Base-by-base conservation (phyloP, 2,888 invertebrate species). In the Cenopis cana region DNA sequence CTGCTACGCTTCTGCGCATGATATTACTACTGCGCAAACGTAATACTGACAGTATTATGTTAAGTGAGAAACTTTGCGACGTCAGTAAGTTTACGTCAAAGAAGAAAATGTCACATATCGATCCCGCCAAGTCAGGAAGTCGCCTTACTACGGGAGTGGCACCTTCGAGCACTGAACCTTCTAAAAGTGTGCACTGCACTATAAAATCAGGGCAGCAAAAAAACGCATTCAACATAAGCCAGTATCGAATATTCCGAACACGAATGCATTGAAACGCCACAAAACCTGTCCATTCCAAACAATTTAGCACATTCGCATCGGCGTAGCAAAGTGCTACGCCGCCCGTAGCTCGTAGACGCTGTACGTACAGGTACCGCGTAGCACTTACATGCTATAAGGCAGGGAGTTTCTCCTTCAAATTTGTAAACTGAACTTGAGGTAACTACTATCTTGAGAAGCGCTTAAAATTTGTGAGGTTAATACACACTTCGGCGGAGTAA, bases 301-400 rank as follows among this genome's bases (percentile, higher is more conserved):
- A 67, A 71, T 67, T 71, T 71, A 67, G 38, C 71, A 61, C 71
- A 38, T 55, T 57, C 69, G 55, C 64, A 33, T 49, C 67, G 18
- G n/a, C 61, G 71, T 67, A 61, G 70, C 55, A 71, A 66, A 66
- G 70, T 71, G 70, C 70, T 71, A 67, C 71, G 71, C 64, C 52
- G 38, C 38, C 64, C 64, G 52, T 64, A 57, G 68, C 68, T 50
- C 70, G 70, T 70, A 70, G 66, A 64, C 62, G 29, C 41, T 52
- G 1, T 57, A 50, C 50, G 1, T 57, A 50, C 38, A 65, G 29
- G 3, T 57, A 50, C 38, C 59, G 38, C 62, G 66, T 60, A 71
- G 71, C 71, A 71, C 71, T 71, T 66, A 56, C 60, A 66, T 49
- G 71, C 71, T 61, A 17, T 49, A 66, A 29, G 49, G 17, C 38